Evolutionary conservation across 2,113 vertebrate species (phyloP).

Genomic region (human): GRCh38 chr7:94506001-94506500

Average conservation of each 20-base stretch:
- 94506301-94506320: not conserved
- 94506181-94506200: not conserved
- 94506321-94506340: not conserved
- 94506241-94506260: not conserved
- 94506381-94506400: not conserved
- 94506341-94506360: not conserved
- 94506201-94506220: not conserved
- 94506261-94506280: not conserved
- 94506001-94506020: not conserved
- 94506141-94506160: not conserved
- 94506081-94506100: not conserved
- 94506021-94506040: not conserved
- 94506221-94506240: no score
- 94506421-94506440: not conserved
- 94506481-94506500: not conserved
- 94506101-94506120: not conserved
- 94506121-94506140: not conserved
- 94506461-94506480: not conserved
- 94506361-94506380: not conserved
- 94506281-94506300: not conserved
- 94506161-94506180: not conserved
- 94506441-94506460: not conserved
- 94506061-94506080: conserved; percentile 14
- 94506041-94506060: not conserved
- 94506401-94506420: not conserved